These are phyloP conservation scores for Nemapogon koenigi DNA, from an alignment of 2,888 invertebrate genomes.

Conservation along the genomic window DNA sequence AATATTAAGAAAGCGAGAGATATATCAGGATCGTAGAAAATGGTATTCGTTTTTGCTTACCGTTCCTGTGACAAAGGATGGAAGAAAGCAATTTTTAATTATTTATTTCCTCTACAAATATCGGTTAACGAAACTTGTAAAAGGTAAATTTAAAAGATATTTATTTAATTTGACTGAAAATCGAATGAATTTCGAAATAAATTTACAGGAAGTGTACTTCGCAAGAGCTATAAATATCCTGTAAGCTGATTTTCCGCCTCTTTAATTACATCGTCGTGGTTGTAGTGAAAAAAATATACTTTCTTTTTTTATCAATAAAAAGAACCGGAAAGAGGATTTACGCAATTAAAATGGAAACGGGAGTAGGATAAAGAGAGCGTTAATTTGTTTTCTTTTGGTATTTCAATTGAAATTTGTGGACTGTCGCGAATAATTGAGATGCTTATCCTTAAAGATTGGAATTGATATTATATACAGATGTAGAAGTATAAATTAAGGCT, in stretches of 20 bases:
- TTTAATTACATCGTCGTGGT: slow-evolving; percentile 34
- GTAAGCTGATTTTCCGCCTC: slow-evolving; percentile 33
- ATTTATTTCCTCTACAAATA: too few species aligned
- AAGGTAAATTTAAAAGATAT: too few species aligned
- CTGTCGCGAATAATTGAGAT: slow-evolving; percentile 7
- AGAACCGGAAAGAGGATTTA: slow-evolving; percentile 46
- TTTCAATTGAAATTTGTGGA: slow-evolving; percentile 26
- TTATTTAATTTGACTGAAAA: too few species aligned
- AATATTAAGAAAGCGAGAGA: too few species aligned
- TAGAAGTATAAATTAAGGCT: too few species aligned
- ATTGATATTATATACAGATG: neutral
- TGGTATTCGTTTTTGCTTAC: too few species aligned
- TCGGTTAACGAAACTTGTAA: too few species aligned
- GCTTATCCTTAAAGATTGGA: slow-evolving; percentile 5
- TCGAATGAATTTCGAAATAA: too few species aligned
- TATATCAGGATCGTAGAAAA: too few species aligned
- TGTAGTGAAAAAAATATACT: slow-evolving; percentile 28
- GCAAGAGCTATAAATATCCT: neutral
- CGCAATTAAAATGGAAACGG: slow-evolving; percentile 45
- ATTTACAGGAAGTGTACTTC: too few species aligned
- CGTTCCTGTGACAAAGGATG: too few species aligned
- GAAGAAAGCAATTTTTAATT: too few species aligned
- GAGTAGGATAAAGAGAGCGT: slow-evolving; percentile 29
- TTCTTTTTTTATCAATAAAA: slow-evolving; percentile 31
- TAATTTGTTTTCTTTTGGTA: slow-evolving; percentile 17